Conservation (phyloP, 1,140 invertebrate species). For the Triops longicaudatus region DNA sequence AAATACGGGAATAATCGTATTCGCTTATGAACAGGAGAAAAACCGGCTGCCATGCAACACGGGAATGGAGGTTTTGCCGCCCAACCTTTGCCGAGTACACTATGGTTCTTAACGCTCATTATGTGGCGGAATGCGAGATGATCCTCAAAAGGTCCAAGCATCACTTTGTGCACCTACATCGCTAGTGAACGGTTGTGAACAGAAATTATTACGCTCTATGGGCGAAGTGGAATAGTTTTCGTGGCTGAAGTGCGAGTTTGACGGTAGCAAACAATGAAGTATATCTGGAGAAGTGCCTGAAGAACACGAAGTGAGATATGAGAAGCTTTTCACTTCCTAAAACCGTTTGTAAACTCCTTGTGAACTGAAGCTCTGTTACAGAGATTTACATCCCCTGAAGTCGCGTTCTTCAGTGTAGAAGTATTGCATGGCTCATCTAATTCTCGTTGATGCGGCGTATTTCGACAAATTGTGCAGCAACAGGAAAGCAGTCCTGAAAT, state of each 20-base stretch:
- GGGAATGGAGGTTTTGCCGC: slow-evolving; percentile 23
- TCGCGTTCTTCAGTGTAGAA: not conserved
- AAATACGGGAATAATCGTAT: no score
- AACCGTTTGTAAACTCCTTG: not conserved
- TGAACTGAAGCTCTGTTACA: not conserved
- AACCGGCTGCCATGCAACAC: slow-evolving; percentile 31
- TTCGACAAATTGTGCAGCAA: not conserved
- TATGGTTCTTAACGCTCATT: slow-evolving; percentile 3
- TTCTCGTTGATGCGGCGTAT: not conserved
- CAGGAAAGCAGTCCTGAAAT: not conserved
- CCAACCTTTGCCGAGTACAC: slow-evolving; percentile 1
- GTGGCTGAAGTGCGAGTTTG: not conserved
- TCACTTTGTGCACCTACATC: not conserved
- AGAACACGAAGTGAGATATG: slow-evolving; percentile 2
- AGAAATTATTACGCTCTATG: not conserved
- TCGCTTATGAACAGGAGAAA: slow-evolving; percentile 23
- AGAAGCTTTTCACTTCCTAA: not conserved
- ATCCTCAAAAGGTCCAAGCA: not conserved
- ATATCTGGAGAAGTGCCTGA: slow-evolving; percentile 1
- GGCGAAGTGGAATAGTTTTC: not conserved
- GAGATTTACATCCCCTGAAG: not conserved
- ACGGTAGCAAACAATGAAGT: not conserved
- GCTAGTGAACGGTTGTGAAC: not conserved
- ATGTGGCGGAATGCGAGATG: slow-evolving; percentile 5
- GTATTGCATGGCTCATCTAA: not conserved